Conservation (phyloP, 2,888 invertebrate species). For the Trichogramma dendrolimi region DNA sequence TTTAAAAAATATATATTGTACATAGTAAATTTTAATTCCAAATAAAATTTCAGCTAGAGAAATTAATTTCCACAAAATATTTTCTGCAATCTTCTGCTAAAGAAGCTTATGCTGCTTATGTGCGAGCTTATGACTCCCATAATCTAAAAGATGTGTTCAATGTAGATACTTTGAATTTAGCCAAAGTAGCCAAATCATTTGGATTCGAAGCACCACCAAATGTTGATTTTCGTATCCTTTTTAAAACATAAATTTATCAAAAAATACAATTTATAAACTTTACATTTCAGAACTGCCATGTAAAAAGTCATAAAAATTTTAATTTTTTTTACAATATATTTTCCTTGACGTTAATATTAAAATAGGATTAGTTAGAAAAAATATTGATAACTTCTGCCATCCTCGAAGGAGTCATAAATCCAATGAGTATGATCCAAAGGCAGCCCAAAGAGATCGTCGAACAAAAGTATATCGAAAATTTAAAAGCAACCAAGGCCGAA, state of each 20-base stretch:
- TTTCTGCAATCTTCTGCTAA: slow-evolving; percentile 92
- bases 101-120: slow-evolving; percentile 94
- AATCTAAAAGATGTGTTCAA: slow-evolving; percentile 92
- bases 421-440: too few species aligned
- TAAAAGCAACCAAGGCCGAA: too few species aligned
- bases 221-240: slow-evolving; percentile 78
- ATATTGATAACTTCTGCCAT: too few species aligned
- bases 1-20: too few species aligned
- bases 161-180: slow-evolving; percentile 84
- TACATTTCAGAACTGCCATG: too few species aligned
- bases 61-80: slow-evolving; percentile 89
- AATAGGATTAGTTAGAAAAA: too few species aligned
- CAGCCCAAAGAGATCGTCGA: too few species aligned
- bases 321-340: too few species aligned
- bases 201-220: slow-evolving; percentile 95
- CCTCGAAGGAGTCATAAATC: too few species aligned
- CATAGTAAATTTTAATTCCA: neutral
- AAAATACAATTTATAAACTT: neutral
- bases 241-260: slow-evolving; percentile 19
- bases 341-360: too few species aligned
- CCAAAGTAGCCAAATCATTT: slow-evolving; percentile 85
- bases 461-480: too few species aligned
- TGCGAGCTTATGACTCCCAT: slow-evolving; percentile 95
- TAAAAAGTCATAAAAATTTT: too few species aligned
- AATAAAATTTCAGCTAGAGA: slow-evolving; percentile 70